Evolutionary conservation across 2,113 vertebrate genomes (phyloP).

Genomic region (Sarotherodon lohbergeri): DNA sequence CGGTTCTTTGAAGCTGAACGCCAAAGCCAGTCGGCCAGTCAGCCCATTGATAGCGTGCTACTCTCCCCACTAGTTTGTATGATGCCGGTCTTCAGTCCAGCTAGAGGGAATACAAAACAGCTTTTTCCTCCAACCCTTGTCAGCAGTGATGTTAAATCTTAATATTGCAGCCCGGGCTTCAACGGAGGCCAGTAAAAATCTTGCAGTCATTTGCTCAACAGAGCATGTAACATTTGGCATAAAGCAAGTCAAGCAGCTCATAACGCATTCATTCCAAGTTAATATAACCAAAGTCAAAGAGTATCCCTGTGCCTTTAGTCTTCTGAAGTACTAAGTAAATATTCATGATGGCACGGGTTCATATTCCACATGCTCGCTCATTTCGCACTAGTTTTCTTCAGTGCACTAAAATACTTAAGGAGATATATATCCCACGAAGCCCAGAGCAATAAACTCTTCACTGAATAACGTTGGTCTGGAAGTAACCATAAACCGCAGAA

Average conservation of each 20-base stretch:
- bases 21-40: constrained; percentile 57
- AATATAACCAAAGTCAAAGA: constrained; percentile 30
- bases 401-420: background rate
- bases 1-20: constrained; percentile 71
- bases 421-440: constrained; percentile 4
- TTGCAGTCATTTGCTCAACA: constrained; percentile 44
- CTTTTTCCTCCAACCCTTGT: constrained; percentile 45
- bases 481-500: background rate
- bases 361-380: constrained; percentile 13
- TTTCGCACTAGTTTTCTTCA: background rate
- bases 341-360: constrained; percentile 38
- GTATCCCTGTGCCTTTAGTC: constrained; percentile 8
- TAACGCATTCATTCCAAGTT: constrained; percentile 37
- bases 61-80: constrained; percentile 44
- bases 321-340: constrained; percentile 29
- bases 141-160: constrained; percentile 57
- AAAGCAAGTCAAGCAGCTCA: constrained; percentile 39
- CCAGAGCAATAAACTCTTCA: constrained; percentile 8
- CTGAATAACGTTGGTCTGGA: background rate
- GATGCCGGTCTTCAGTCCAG: constrained; percentile 46
- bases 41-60: constrained; percentile 58
- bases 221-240: constrained; percentile 43
- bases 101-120: constrained; percentile 62
- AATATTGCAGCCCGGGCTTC: constrained; percentile 30
- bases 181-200: constrained; percentile 4